Percentiles rank a stretch among this genome's conserved stretches.
Evolutionary conservation across 2,888 invertebrate genomes (phyloP).

Genomic region (Apamea anceps): DNA sequence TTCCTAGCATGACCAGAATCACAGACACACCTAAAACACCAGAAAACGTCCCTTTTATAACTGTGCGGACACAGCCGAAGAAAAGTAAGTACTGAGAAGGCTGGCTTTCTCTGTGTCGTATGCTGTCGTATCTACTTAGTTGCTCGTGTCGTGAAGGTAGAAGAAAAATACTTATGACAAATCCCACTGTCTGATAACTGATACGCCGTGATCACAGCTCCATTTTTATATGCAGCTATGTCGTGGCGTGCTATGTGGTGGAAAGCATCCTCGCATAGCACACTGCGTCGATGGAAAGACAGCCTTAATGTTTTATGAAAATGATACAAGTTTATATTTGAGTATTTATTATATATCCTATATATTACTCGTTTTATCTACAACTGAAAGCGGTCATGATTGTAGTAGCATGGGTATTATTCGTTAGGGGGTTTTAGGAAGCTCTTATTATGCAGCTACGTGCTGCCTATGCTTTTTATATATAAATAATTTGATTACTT

Average conservation of each 20-base stretch:
- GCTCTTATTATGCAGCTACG: not conserved
- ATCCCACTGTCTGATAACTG: not conserved
- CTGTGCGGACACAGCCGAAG: constrained; percentile 83
- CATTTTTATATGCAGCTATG: too few species aligned
- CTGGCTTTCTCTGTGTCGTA: not conserved
- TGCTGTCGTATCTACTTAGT: not conserved
- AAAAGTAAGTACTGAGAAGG: constrained; percentile 79
- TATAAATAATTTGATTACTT: not conserved
- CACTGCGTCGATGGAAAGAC: constrained; percentile 1
- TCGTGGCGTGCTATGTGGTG: too few species aligned
- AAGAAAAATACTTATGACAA: not conserved
- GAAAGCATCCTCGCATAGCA: not conserved
- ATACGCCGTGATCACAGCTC: too few species aligned
- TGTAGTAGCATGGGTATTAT: not conserved
- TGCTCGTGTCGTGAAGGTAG: not conserved
- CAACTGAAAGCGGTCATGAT: not conserved
- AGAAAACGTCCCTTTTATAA: constrained; percentile 79
- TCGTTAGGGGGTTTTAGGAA: not conserved
- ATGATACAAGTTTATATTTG: not conserved
- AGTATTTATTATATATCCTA: not conserved
- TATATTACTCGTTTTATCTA: not conserved
- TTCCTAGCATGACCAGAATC: constrained; percentile 80
- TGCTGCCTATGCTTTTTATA: not conserved
- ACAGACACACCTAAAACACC: constrained; percentile 69
- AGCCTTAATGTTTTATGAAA: not conserved